phyloP scores from a whole-genome alignment of 64 coral and sea anemone species.

The Montipora cactus region DNA sequence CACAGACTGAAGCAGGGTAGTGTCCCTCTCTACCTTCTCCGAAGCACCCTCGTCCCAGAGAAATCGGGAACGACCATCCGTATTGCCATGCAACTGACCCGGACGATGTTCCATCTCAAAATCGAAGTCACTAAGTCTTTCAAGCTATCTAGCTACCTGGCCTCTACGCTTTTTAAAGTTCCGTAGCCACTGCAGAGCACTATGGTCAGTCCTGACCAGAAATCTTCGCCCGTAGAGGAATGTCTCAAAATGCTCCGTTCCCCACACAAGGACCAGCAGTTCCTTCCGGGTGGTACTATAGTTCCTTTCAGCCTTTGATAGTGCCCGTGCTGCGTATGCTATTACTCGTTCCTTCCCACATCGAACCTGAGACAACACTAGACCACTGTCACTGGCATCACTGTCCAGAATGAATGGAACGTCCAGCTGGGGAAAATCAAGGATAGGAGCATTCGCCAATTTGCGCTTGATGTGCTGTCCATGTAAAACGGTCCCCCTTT shows the following conservation, averaged over 20 bases:
- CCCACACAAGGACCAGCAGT: constrained; percentile 51
- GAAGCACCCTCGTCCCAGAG: not conserved
- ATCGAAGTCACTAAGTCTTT: constrained; percentile 56
- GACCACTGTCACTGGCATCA: constrained; percentile 61
- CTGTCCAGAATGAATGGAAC: constrained; percentile 17
- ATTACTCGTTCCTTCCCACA: constrained; percentile 48
- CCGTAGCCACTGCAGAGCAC: constrained; percentile 55
- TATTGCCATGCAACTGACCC: constrained; percentile 50
- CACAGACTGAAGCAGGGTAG: not conserved
- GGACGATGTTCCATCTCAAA: constrained; percentile 57
- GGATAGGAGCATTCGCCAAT: constrained; percentile 1
- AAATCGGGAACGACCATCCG: constrained; percentile 49
- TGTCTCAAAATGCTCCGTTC: constrained; percentile 46
- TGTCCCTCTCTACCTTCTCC: not conserved
- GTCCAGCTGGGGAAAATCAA: constrained; percentile 30
- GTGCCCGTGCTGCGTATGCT: constrained; percentile 20
- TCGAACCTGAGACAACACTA: constrained; percentile 69
- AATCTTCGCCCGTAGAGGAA: constrained; percentile 61
- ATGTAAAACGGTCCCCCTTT: constrained; percentile 16
- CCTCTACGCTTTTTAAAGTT: constrained; percentile 69
- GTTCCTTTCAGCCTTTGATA: constrained; percentile 57
- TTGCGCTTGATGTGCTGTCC: constrained; percentile 24
- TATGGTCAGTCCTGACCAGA: constrained; percentile 51
- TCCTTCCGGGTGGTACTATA: constrained; percentile 49
- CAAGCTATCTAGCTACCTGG: constrained; percentile 61